Evolutionary conservation across 2,113 vertebrate genomes (phyloP), one percentile per base, ranked within the genome.

Genomic region (Kryptolebias marmoratus): DNA sequence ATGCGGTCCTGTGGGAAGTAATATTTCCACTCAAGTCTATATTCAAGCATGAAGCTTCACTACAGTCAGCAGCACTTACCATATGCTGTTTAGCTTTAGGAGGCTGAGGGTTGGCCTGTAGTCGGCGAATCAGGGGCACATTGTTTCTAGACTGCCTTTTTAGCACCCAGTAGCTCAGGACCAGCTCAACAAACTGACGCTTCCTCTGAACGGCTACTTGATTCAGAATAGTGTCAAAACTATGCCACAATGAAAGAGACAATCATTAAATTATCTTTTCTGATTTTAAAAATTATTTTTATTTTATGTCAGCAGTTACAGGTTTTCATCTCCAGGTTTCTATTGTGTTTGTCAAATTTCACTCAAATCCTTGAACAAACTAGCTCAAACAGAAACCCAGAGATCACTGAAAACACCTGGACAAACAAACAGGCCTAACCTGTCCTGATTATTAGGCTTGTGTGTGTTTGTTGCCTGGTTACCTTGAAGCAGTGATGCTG

Each of bases 131-230:
- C 61, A 99, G 93, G 1, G 97, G 96, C 13, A 96, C 96, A 9
- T 97, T 97, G 39, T 98, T 99, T 77, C 98, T 95, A 1, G 96
- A 97, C 84, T 97, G 95, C 65, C 98, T 94, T 86, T 99, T 99
- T 78, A 98, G 94, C 61, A 96, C 91, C 98, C 98, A 99, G 93
- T 98, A 99, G 93, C 96, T 97, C 85, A 98, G 94, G 9, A 96
- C 95, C 27, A 95, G 92, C 91, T 98, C 96, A 8, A 98, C 95
- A 75, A 99, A 98, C 61, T 90, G 91, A 70, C 95, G 97, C 94
- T 99, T 99, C 91, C 95, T 96, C 86, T 96, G 97, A 62, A 99
- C 94, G 57, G 97, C 94, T 82, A 99, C 97, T 93, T 98, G 97
- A 90, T 97, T 97, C 85, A 98, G 95, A 84, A 99, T 98, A 87